Evolutionary conservation across 2,113 vertebrate genomes (phyloP).

Genomic region (Ariopsis seemanni): DNA sequence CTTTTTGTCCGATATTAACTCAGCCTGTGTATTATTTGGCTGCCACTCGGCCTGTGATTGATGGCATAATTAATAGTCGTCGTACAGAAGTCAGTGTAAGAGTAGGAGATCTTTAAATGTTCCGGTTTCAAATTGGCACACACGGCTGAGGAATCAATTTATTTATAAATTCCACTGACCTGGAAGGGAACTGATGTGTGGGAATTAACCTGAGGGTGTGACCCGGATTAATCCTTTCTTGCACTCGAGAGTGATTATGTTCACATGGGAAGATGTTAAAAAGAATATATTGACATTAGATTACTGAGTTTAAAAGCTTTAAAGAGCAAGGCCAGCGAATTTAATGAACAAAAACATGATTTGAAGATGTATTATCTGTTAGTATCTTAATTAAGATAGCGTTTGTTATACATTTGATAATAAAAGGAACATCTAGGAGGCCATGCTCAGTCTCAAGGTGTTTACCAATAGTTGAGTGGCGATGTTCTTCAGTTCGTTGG

Average conservation of each 20-base stretch:
- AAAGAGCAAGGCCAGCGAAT: background rate
- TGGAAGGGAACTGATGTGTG: background rate
- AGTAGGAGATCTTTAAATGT: constrained; percentile 9
- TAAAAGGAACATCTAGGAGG: no score
- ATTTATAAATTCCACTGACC: background rate
- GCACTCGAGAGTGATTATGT: background rate
- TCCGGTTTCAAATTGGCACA: constrained; percentile 7
- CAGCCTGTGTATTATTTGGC: constrained; percentile 59
- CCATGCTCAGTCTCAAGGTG: no score
- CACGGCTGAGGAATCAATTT: background rate
- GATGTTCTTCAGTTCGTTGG: no score
- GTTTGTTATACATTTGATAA: no score
- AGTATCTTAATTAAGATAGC: no score
- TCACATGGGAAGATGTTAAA: background rate
- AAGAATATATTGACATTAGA: background rate
- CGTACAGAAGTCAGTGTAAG: constrained; percentile 58
- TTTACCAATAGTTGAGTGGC: no score
- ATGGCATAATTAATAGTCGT: constrained; percentile 69
- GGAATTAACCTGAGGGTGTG: background rate
- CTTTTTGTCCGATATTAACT: constrained; percentile 68
- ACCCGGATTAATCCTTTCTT: background rate
- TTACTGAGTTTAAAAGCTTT: background rate
- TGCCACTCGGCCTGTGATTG: constrained; percentile 67
- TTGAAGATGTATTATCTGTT: background rate
- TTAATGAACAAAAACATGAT: background rate